Evolutionary conservation across 2,888 invertebrate genomes (phyloP), one percentile per base, ranked within the genome.

Genomic region (Lamproptera curius): DNA sequence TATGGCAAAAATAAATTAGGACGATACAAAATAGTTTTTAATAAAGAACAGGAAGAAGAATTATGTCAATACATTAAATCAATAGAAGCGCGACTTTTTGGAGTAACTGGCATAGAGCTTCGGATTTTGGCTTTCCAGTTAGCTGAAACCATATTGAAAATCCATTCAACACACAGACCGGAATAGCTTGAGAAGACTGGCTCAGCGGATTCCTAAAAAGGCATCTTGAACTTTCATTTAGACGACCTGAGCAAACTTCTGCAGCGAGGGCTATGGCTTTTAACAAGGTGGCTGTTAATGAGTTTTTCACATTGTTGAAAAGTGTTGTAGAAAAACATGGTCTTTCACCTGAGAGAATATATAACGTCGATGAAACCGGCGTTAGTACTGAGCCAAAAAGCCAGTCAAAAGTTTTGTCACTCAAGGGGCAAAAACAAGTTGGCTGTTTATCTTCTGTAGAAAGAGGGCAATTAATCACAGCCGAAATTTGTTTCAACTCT

Each of bases 361-460:
- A 57, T 48, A 70, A 64, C 46, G 58, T 59, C 8, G 63, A 65
- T 31, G 65, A 67, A 49, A 65, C 63, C 16, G 66, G 65, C 5
- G 50, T 69, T 28, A 58, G 57, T n/a, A 40, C 50, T 28, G 62
- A 61, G 20, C 56, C 61, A 10, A 59, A 59, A 38, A 54, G 47
- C 6, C 23, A 23, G 23, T 45, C 52, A 16, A 61, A 64, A 51
- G 57, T 65, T 8, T 42, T 67, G n/a, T 52, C 57, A 11, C 31
- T 38, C 17, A 58, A 49, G 46, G 64, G 64, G 4, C 50, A 54
- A 51, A 61, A 61, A 46, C n/a, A n/a, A n/a, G n/a, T n/a, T n/a
- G n/a, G n/a, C n/a, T n/a, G n/a, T n/a, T n/a, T n/a, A n/a, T n/a
- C 58, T 62, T 66, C 65, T 17, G 63, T 57, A 54, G 64, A 73